Evolutionary conservation across 2,888 invertebrate species (phyloP), one percentile per base, ranked within the genome.

Genomic region (Pteria penguin): DNA sequence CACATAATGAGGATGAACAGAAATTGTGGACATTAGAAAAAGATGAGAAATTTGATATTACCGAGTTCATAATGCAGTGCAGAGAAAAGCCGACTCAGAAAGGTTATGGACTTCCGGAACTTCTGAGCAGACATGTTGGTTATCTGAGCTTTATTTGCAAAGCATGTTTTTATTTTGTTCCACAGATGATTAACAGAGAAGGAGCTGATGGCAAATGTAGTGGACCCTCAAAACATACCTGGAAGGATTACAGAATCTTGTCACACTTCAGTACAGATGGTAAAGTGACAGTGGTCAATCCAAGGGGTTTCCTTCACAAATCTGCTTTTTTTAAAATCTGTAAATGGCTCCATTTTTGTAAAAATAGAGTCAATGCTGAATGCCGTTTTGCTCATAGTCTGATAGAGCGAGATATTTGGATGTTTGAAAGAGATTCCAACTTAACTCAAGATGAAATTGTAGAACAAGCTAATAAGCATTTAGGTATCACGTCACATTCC

Each of bases 321-420:
- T 84, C 83, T 4, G 90, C 91, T 1, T 91, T 87, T 81, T 91
- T 88, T 80, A 85, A 86, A 63, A 84, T 90, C 66, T 91, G 91
- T 73, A 85, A 85, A 60, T 82, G 78, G 75, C 81, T 86, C 55
- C 85, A 87, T 61, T 90, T 81, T 72, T 90, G 90, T 75, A 66
- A 75, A 3, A 79, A 79, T 18, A 71, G 80, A 32, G 65, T 85
- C 4, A 80, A 78, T 60, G 84, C 80, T 2, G 81, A 81, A 14
- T 90, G 90, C 76, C 65, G 80, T 14, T 87, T 87, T 82, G 89
- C 89, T 2, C 89, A 91, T 80, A 89, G 90, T 70, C 54, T 85
- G 65, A 84, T 90, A 4, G 91, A 91, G 74, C 80, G 89, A 24
- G 90, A 89, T 75, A 84, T 90, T 2, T 91, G 91, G 91, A 86